Percentiles rank a stretch among this genome's conserved stretches.
phyloP scores from a whole-genome alignment of 2,797 vertebrate genomes.

The Esox lucius region DNA sequence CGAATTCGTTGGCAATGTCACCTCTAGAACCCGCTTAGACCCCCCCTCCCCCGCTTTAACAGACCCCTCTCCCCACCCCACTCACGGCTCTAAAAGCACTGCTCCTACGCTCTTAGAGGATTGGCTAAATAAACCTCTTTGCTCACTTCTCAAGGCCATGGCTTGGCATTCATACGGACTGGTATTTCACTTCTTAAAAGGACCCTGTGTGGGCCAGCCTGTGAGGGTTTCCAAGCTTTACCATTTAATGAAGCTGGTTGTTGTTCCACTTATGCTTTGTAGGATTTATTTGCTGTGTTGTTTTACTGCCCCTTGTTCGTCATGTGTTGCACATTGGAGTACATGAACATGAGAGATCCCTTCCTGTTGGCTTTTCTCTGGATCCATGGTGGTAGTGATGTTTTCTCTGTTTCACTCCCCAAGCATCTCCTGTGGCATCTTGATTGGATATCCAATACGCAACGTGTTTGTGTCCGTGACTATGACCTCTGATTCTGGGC shows the following conservation, averaged over 20 bases:
- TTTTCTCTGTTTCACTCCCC: too few species aligned
- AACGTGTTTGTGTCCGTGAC: conserved; percentile 48
- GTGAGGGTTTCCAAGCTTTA: not conserved
- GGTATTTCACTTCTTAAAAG: conserved; percentile 37
- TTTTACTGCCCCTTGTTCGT: not conserved
- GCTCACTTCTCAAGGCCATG: conserved; percentile 24
- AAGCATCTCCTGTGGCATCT: too few species aligned
- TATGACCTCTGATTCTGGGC: conserved; percentile 29
- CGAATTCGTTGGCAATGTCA: conserved; percentile 19
- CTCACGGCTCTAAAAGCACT: conserved; percentile 18
- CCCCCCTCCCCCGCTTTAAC: not conserved
- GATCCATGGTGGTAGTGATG: conserved; percentile 19
- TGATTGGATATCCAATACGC: too few species aligned
- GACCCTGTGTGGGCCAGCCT: conserved; percentile 20
- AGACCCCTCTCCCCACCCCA: not conserved
- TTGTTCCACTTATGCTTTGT: conserved; percentile 22
- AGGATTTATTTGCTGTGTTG: conserved; percentile 15
- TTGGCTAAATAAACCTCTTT: conserved; percentile 51
- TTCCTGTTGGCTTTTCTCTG: conserved; percentile 4
- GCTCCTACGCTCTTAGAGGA: conserved; percentile 48
- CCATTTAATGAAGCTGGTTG: conserved; percentile 33
- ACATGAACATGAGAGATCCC: not conserved
- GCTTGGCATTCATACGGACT: conserved; percentile 1
- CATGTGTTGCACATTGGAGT: not conserved
- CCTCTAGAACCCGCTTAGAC: conserved; percentile 27